Percentiles rank a stretch among this genome's conserved stretches.
phyloP scores from a whole-genome alignment of 2,113 vertebrate species.

The Calypte anna region DNA sequence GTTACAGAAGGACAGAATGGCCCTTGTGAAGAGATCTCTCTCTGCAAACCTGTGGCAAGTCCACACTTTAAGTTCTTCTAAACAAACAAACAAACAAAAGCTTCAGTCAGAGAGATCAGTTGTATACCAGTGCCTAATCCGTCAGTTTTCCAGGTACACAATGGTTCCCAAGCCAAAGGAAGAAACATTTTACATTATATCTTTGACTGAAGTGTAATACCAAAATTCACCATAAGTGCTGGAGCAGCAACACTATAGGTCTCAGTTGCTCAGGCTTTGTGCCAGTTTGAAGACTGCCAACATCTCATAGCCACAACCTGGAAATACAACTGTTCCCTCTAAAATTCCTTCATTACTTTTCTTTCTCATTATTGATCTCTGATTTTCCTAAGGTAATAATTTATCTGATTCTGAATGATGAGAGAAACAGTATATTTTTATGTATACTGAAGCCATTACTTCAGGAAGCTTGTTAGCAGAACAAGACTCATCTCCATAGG shows the following conservation, averaged over 20 bases:
- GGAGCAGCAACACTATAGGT: background rate
- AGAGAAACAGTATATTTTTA: background rate
- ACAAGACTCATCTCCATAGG: background rate
- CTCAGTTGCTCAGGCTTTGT: background rate
- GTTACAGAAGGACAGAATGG: background rate
- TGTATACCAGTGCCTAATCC: background rate
- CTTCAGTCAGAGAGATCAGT: background rate
- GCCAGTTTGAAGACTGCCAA: background rate
- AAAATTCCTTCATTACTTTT: background rate
- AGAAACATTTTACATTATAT: background rate
- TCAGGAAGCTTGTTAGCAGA: background rate
- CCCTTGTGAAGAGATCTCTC: background rate
- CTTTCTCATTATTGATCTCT: background rate
- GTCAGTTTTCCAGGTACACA: background rate
- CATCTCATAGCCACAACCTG: background rate
- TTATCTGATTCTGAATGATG: background rate
- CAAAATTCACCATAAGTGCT: background rate
- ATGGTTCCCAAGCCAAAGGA: background rate
- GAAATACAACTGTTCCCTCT: background rate
- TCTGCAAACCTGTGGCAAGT: background rate
- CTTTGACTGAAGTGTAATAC: background rate
- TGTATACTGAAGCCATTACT: background rate
- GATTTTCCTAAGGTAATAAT: background rate
- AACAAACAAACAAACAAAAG: background rate
- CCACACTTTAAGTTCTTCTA: fast-evolving